These are phyloP conservation scores for Siphamia tubifer DNA, from an alignment of 2,113 vertebrate genomes.

Conservation along the genomic window DNA sequence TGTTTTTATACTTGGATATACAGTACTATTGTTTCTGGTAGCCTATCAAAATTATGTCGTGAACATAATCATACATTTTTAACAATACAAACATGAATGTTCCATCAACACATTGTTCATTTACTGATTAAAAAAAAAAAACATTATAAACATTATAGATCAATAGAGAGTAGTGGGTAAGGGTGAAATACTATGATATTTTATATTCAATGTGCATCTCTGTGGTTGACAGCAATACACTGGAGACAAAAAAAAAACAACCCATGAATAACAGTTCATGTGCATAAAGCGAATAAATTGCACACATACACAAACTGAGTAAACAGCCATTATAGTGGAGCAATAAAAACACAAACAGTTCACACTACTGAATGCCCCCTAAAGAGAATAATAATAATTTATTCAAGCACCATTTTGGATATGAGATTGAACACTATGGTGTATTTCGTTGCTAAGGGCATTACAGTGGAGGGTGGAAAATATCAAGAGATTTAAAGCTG, in stretches of 20 bases:
- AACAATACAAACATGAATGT: too few relatives aligned
- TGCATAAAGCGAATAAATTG: neutral
- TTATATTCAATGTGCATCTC: neutral
- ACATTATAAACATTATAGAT: too few relatives aligned
- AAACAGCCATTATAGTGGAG: neutral
- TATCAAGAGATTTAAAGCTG: neutral
- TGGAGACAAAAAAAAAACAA: neutral
- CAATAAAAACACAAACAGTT: conserved; percentile 20
- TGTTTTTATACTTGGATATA: neutral
- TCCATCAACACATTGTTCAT: too few relatives aligned
- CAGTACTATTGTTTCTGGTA: too few relatives aligned
- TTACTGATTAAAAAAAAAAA: too few relatives aligned
- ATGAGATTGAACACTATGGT: neutral
- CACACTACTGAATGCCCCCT: neutral
- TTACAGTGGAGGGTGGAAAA: neutral
- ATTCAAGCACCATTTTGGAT: neutral
- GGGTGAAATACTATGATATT: too few relatives aligned
- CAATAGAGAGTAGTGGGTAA: too few relatives aligned
- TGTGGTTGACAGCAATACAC: neutral
- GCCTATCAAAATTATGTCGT: too few relatives aligned
- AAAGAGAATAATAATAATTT: neutral
- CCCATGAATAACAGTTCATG: neutral
- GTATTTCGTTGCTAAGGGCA: neutral
- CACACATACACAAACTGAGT: neutral
- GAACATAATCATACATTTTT: too few relatives aligned